phyloP scores from a whole-genome alignment of 1,140 invertebrate genomes.

The Drosophila sucinea region DNA sequence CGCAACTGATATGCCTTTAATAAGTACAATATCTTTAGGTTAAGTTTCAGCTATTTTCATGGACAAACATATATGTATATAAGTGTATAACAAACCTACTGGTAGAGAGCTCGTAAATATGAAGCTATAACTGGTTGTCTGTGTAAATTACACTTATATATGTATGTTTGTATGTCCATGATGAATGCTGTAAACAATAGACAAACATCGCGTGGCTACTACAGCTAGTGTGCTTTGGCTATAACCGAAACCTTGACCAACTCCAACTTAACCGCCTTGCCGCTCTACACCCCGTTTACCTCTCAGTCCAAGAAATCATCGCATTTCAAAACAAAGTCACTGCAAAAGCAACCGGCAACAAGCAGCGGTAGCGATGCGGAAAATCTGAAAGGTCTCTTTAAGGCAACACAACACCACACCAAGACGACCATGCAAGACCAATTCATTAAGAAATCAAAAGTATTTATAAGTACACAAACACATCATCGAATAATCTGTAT shows the following conservation, averaged over 20 bases:
- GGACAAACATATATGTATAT: conserved; percentile 15
- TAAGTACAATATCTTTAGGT: conserved; percentile 27
- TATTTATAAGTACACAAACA: background rate
- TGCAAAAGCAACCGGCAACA: conserved; percentile 37
- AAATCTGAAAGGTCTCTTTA: conserved; percentile 67
- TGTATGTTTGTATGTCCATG: conserved; percentile 23
- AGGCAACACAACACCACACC: background rate
- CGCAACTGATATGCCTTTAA: conserved; percentile 1
- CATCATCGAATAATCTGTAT: background rate
- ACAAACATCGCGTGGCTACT: conserved; percentile 48
- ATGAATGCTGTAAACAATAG: conserved; percentile 45
- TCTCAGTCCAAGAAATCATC: conserved; percentile 53
- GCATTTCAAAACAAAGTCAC: conserved; percentile 69
- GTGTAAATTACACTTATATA: conserved; percentile 46
- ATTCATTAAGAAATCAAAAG: conserved; percentile 17
- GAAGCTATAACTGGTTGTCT: conserved; percentile 48
- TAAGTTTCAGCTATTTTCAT: conserved; percentile 47
- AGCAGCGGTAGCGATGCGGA: conserved; percentile 60
- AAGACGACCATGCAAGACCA: conserved; percentile 8
- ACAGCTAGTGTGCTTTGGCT: conserved; percentile 32
- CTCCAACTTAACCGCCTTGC: conserved; percentile 43
- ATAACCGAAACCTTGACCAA: conserved; percentile 70
- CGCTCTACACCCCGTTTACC: conserved; percentile 28
- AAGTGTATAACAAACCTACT: background rate
- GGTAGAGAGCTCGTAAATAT: conserved; percentile 27